Evolutionary conservation across 2,797 vertebrate genomes (phyloP).

Genomic region (Silurus aristotelis): DNA sequence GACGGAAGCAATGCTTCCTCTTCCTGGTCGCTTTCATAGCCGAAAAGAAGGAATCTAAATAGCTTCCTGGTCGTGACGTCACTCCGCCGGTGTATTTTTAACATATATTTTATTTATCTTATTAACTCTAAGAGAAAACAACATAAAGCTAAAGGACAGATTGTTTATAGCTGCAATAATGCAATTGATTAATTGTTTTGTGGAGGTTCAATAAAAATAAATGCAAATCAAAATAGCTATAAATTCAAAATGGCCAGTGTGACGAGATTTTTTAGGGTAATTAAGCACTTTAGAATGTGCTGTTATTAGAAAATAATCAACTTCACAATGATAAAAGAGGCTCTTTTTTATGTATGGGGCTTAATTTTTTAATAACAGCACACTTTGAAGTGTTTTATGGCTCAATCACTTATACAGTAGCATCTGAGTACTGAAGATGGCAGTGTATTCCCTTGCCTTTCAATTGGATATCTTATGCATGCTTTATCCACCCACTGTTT

Average conservation of each 20-base stretch:
- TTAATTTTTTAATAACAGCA: background rate
- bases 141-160: background rate
- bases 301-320: background rate
- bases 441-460: conserved; percentile 18
- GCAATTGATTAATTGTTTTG: background rate
- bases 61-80: no score
- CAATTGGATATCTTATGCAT: background rate
- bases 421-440: conserved; percentile 9
- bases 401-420: background rate
- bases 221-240: background rate
- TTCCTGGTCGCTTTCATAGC: no score
- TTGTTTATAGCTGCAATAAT: background rate
- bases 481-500: conserved; percentile 15
- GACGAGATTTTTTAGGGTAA: background rate
- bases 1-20: no score
- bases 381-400: background rate
- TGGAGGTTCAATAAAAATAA: background rate
- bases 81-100: no score
- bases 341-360: background rate
- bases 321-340: background rate
- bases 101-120: background rate
- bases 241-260: background rate
- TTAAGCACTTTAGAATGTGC: background rate
- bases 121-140: background rate
- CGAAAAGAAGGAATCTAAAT: no score